Evolutionary conservation across 2,888 invertebrate genomes (phyloP).

Genomic region (Eristalinus aeneus): DNA sequence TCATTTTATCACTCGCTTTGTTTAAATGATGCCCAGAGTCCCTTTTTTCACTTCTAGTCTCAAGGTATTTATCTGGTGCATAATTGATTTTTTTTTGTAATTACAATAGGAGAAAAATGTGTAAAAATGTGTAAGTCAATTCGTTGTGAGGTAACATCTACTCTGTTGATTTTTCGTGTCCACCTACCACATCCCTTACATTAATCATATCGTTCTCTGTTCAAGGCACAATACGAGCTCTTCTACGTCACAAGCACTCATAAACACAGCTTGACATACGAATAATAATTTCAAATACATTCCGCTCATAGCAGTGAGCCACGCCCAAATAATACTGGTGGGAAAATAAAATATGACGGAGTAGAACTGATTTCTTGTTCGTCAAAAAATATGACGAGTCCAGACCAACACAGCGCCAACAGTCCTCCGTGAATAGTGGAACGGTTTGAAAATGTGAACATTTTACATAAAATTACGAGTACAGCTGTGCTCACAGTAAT

Average conservation of each 20-base stretch:
- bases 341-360: not conserved
- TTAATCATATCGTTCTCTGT: not conserved
- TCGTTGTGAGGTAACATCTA: no score
- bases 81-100: no score
- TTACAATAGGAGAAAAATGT: no score
- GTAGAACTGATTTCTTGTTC: not conserved
- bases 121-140: no score
- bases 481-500: slow-evolving; percentile 2
- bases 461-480: slow-evolving; percentile 34
- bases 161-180: no score
- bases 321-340: not conserved
- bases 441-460: slow-evolving; percentile 12
- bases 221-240: no score
- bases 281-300: slow-evolving; percentile 8
- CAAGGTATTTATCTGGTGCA: no score
- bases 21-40: no score
- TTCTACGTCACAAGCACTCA: not conserved
- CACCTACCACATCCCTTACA: not conserved
- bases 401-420: not conserved
- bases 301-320: not conserved
- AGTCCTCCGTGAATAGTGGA: not conserved
- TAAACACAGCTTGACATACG: not conserved
- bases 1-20: no score
- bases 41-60: no score
- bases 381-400: not conserved